Conservation (phyloP, 2,797 vertebrate genomes). For the Sebastes trivittatus region DNA sequence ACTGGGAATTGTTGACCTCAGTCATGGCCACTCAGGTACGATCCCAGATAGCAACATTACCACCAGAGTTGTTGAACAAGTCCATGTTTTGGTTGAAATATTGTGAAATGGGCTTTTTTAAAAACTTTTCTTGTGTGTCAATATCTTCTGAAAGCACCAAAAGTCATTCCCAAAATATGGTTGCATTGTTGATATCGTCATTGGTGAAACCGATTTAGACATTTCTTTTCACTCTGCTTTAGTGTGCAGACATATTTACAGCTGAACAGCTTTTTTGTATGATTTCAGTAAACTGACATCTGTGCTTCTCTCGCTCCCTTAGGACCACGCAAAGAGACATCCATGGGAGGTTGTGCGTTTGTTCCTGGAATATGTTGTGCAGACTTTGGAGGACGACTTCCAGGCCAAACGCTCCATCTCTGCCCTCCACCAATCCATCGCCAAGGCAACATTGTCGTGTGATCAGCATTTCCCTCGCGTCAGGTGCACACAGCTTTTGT, state of each 20-base stretch:
- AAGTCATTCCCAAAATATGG: background rate
- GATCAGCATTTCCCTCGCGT: slow-evolving; percentile 83
- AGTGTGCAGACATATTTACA: background rate
- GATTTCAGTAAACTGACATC: background rate
- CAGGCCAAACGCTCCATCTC: slow-evolving; percentile 74
- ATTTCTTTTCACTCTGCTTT: background rate
- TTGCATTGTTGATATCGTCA: background rate
- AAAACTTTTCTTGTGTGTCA: background rate
- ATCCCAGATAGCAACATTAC: background rate
- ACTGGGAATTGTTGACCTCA: slow-evolving; percentile 88
- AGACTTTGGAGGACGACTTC: slow-evolving; percentile 95
- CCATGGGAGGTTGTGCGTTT: slow-evolving; percentile 78
- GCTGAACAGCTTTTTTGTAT: background rate
- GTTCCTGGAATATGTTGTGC: slow-evolving; percentile 90
- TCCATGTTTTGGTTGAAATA: background rate
- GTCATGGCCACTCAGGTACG: slow-evolving; percentile 88
- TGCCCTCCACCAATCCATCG: slow-evolving; percentile 83
- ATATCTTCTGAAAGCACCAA: background rate
- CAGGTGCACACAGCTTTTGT: slow-evolving; percentile 76
- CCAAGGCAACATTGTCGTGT: slow-evolving; percentile 88
- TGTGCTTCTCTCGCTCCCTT: background rate
- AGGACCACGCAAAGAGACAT: slow-evolving; percentile 66
- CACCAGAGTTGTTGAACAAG: background rate
- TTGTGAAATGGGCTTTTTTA: background rate
- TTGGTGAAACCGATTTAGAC: background rate